Evolutionary conservation across 1,140 invertebrate genomes (phyloP), one percentile per base, ranked within the genome.

Genomic region (Lucilia cuprina): DNA sequence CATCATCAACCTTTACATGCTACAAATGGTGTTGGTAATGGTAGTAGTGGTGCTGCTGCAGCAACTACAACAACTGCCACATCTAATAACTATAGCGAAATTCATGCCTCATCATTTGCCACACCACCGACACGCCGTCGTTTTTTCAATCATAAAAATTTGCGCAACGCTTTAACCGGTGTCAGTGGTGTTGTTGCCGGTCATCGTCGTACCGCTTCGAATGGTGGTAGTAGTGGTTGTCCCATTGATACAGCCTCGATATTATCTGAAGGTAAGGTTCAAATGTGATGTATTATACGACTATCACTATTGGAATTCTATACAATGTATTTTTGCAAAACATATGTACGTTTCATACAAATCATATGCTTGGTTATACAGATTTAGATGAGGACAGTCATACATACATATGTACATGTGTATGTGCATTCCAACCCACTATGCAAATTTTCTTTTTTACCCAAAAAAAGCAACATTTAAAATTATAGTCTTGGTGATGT

Each of bases 41-140:
- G 41, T 41, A 41, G 41, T 41, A 41, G 10, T 41, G 41, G 41
- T 60, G 50, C 1, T 60, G 50, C 10, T 60, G 17, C 13, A 3
- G 25, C 74, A 41, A 41, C 74, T n/a, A 41, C 34, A 47, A 41
- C 74, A 14, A 41, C 34, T 41, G n/a, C 34, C 21, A n/a, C 74
- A 55, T 21, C 65, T 19, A 21, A 70, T 70, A 85, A 82, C 30
- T 89, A 88, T 84, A 84, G 86, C 82, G 89, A 89, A 75, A 85
- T 90, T 85, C 87, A 87, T 88, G 89, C 84, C 74, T 86, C 89
- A 82, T 85, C 89, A 83, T 95, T 96, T 70, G 96, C 96, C 25
- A 96, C 96, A 65, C 96, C 96, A 0, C 95, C 95, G 87, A 95
- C 94, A 74, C 93, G 96, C 85, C 94, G 95, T 90, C 94, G 95